phyloP scores from a whole-genome alignment of 2,113 vertebrate genomes.

The Malurus alboscapulatus region DNA sequence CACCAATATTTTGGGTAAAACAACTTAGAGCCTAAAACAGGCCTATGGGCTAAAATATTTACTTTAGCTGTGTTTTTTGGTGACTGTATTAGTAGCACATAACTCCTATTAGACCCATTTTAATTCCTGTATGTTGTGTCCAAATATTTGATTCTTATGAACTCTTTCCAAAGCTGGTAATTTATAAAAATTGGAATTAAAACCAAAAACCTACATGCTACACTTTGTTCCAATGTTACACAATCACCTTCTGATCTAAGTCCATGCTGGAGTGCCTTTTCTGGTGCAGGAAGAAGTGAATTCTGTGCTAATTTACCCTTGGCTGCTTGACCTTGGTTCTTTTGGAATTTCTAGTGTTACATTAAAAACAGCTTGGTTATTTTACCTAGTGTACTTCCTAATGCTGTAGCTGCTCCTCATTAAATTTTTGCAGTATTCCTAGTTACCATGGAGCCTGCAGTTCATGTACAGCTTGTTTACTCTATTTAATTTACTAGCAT shows the following conservation, averaged over 20 bases:
- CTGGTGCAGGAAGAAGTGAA: neutral
- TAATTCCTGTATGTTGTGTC: neutral
- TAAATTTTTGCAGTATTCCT: neutral
- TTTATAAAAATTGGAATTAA: neutral
- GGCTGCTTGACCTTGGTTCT: neutral
- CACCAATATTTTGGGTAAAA: neutral
- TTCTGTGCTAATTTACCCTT: neutral
- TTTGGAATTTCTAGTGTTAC: neutral
- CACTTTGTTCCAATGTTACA: neutral
- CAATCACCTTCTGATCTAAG: neutral
- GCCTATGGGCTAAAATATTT: neutral
- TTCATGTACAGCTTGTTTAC: neutral
- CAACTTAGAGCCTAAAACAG: neutral
- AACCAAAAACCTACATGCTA: neutral
- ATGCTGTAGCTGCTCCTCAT: neutral
- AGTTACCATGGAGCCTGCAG: neutral
- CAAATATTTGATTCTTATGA: neutral
- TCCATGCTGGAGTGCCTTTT: neutral
- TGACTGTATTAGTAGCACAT: neutral
- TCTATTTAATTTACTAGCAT: neutral
- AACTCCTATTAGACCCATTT: neutral
- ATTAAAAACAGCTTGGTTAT: neutral
- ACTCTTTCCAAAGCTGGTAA: neutral
- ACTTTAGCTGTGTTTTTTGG: neutral
- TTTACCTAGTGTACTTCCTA: neutral